Conservation (phyloP, 2,113 vertebrate genomes). For the Toxostoma redivivum region DNA sequence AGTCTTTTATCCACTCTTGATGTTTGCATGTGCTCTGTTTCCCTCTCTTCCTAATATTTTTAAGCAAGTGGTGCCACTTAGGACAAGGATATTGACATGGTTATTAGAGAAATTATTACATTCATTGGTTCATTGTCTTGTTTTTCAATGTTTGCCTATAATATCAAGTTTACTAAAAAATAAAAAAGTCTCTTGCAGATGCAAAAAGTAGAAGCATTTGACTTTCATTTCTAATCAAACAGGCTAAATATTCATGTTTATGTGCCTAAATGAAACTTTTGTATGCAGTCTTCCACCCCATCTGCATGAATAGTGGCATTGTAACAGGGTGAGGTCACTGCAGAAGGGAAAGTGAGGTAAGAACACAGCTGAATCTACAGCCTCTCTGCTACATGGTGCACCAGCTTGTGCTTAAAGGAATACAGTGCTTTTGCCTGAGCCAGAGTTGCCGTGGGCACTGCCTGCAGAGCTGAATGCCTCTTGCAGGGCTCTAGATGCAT, state of each 20-base stretch:
- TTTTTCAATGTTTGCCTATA: slow-evolving; percentile 20
- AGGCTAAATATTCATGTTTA: slow-evolving; percentile 82
- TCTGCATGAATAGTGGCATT: slow-evolving; percentile 97
- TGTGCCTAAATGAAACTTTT: slow-evolving; percentile 89
- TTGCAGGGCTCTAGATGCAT: slow-evolving; percentile 31
- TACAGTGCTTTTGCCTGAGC: not conserved
- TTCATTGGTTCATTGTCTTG: not conserved
- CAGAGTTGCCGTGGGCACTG: not conserved
- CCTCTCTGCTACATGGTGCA: slow-evolving; percentile 68
- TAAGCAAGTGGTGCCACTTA: not conserved
- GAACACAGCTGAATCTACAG: slow-evolving; percentile 91
- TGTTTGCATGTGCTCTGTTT: not conserved
- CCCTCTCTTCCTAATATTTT: not conserved
- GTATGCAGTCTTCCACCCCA: slow-evolving; percentile 79
- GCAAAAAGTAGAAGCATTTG: slow-evolving; percentile 56
- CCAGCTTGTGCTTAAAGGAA: slow-evolving; percentile 75
- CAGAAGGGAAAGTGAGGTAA: slow-evolving; percentile 90
- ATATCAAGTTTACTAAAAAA: slow-evolving; percentile 3
- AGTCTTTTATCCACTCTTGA: not conserved
- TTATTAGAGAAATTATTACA: not conserved
- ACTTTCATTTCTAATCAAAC: slow-evolving; percentile 77
- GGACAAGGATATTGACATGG: not conserved
- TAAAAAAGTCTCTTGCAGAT: not conserved
- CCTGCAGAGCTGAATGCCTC: slow-evolving; percentile 37
- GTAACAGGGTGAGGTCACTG: slow-evolving; percentile 92